Evolutionary conservation across 2,797 vertebrate genomes (phyloP), one percentile per base, ranked within the genome.

Genomic region (Nannoperca australis): DNA sequence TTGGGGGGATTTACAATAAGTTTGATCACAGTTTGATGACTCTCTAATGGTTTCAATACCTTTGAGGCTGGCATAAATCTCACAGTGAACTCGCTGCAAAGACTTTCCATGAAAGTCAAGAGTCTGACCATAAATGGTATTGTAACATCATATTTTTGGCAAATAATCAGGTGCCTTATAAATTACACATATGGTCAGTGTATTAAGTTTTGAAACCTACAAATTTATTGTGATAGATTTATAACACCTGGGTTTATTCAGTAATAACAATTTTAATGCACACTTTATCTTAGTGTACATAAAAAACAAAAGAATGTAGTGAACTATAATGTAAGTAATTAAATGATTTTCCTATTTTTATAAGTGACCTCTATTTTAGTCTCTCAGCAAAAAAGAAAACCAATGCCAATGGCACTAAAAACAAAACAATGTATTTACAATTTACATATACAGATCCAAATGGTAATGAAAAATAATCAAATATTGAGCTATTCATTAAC

Each of bases 81-180:
- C 79, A 76, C 60, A 22, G 18, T 62, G 53, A 82, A 70, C 50
- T 36, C 73, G 32, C 47, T 65, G 59, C 62, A 83, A 74, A 50
- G 54, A 68, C 67, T 80, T 85, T 84, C 77, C 73, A 70, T 36
- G 4, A 72, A 83, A 60, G 56, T 60, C 75, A 63, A 76, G 60
- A 76, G 44, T 79, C 53, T 79, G 78, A 81, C 93, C 84, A 86
- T 94, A 92, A 88, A 94, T 88, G 86, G 91, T 78, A 56, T 58
- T 4, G 13, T 22, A 77, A 63, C 63, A 83, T 77, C 54, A 78
- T 70, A 85, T 85, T 85, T 47, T 81, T 90, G 86, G 89, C 82
- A 83, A 84, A 86, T 59, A 51, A 73, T 85, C 27, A 13, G n/a
- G 3, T 44, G 34, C 58, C 78, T 12, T 74, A 50, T 45, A 80